These are phyloP conservation scores for Prunella himalayana DNA, from an alignment of 2,113 vertebrate species.

Conservation along the genomic window DNA sequence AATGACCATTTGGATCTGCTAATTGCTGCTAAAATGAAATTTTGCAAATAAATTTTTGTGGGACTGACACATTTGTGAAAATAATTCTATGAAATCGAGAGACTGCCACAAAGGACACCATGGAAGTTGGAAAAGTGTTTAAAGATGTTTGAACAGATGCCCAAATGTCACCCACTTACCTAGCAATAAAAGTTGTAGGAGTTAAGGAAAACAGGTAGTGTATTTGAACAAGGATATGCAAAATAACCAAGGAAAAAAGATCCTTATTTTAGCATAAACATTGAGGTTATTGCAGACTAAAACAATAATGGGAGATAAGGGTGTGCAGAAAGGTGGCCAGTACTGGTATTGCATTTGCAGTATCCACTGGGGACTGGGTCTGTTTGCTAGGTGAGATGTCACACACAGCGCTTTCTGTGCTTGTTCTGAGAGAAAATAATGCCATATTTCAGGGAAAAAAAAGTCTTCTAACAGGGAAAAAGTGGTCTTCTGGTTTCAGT, in stretches of 20 bases:
- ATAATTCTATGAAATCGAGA: constrained; percentile 25
- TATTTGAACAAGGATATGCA: background rate
- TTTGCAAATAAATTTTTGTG: background rate
- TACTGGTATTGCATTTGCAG: background rate
- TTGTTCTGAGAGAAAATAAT: background rate
- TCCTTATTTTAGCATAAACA: background rate
- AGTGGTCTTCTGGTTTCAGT: background rate
- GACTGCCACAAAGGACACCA: background rate
- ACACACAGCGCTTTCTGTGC: background rate
- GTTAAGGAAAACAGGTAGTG: background rate
- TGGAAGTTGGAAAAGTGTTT: background rate
- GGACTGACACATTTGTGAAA: constrained; percentile 31
- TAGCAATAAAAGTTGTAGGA: background rate
- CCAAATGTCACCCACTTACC: constrained; percentile 1
- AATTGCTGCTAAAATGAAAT: constrained; percentile 19
- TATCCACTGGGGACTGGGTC: rapidly evolving
- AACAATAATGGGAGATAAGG: background rate
- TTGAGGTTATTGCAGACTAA: background rate
- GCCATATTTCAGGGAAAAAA: background rate
- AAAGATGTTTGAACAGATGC: constrained; percentile 4
- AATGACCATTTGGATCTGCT: background rate
- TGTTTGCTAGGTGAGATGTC: background rate
- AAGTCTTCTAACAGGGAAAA: background rate
- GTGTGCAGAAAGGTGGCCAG: background rate
- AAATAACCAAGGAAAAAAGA: background rate